Base-by-base conservation (phyloP, 2,113 vertebrate species). In the Microcebus jonahi region DNA sequence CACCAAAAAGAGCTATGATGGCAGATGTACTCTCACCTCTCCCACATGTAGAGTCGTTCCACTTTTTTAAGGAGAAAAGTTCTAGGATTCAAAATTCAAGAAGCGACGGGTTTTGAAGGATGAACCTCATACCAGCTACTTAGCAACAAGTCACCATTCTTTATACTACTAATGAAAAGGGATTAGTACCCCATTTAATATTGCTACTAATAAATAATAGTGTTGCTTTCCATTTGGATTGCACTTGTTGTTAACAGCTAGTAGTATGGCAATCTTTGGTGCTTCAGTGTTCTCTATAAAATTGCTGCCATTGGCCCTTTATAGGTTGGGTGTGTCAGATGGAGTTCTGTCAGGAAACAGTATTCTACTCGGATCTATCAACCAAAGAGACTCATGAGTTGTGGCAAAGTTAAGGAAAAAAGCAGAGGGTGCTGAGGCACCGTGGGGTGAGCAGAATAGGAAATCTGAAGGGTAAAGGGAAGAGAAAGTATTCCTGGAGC, bases 11-110 rank as follows among this genome's bases (percentile, higher is more conserved):
- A 97, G 75, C 87, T 88, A 17, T 81, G 79, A 77, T 90, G 92
- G 96, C 83, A 90, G 89, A 97, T 97, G 87, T 70, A 86, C 61
- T 48, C 59, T 89, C 88, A 95, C 90, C 76, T 97, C 84, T 95
- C 95, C 88, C 77, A 89, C 92, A 90, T 81, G 77, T 67, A 95
- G 90, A 95, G 23, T 73, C 12, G 0, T 84, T 96, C 83, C 36
- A 83, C 57, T 95, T 97, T 53, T 63, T 91, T 73, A 85, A 88
- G 70, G 55, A 45, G 73, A 83, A 93, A 88, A 71, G 82, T 94
- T 91, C 48, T 84, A 84, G 39, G 57, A 91, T 71, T 94, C 27
- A 68, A 92, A 92, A 71, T 76, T 90, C 85, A 90, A 94, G 94
- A 79, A 95, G 61, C 27, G 27, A 68, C 25, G 9, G 68, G 34